Conservation (phyloP, 2,888 invertebrate genomes). For the Laothoe populi region DNA sequence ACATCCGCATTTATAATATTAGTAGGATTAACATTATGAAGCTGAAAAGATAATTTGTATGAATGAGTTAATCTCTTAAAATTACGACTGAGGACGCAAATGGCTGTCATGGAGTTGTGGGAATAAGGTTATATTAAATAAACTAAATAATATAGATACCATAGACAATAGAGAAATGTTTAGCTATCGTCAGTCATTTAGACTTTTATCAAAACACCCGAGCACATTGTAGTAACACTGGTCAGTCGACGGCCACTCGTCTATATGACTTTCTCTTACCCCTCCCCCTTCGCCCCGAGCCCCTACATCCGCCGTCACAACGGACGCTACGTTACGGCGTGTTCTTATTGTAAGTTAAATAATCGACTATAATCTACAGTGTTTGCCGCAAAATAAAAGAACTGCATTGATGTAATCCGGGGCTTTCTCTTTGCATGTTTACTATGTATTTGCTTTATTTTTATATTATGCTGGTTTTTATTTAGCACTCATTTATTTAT, state of each 20-base stretch:
- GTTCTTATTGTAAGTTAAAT: conserved; percentile 15
- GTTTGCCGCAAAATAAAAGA: conserved; percentile 11
- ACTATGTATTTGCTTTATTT: neutral
- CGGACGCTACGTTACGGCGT: conserved; percentile 8
- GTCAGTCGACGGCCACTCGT: conserved; percentile 33
- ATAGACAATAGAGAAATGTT: too few relatives aligned
- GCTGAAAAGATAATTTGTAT: too few relatives aligned
- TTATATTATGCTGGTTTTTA: neutral
- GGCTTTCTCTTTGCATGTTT: conserved; percentile 6
- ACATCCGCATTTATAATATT: too few relatives aligned
- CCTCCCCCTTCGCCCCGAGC: conserved; percentile 22
- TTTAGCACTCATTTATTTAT: too few relatives aligned
- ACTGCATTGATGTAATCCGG: conserved; percentile 12
- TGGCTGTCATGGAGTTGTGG: too few relatives aligned
- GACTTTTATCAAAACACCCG: conserved; percentile 13
- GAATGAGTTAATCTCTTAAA: too few relatives aligned
- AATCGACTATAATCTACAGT: conserved; percentile 10
- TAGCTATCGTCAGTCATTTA: conserved; percentile 2
- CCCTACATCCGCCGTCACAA: neutral
- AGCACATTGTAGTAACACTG: neutral
- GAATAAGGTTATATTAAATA: too few relatives aligned
- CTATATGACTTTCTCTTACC: conserved; percentile 39
- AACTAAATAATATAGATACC: too few relatives aligned
- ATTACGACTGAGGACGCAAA: too few relatives aligned
- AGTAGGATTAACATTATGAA: too few relatives aligned